Base-by-base conservation (phyloP, 2,888 invertebrate genomes). In the Siphonodentalium dalli region DNA sequence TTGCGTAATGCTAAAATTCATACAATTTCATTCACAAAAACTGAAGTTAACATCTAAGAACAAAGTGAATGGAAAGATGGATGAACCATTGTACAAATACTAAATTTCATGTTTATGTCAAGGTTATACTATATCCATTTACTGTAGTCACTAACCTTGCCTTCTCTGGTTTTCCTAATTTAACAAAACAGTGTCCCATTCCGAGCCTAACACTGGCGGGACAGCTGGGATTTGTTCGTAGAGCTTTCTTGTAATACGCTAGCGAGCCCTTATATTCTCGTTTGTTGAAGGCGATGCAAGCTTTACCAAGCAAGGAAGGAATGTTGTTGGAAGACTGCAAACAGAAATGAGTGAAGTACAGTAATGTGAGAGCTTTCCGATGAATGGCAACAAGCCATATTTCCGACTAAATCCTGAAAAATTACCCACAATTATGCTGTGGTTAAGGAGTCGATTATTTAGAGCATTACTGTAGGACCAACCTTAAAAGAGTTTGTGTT, bases 121-220 rank as follows among this genome's bases (percentile, higher is more conserved):
- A 37, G 18, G n/a, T 15, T 37, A 9, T 20, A 11, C n/a, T 1
- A 18, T 20, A 8, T 9, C 13, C 6, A 23, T 18, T 15, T 9
- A 37, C 15, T 18, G 13, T 48, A 24, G 39, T 28, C 8, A 41
- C 57, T 46, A 81, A 89, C 87, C 89, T 89, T 0, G 98, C 98
- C 83, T 98, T 99, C 24, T 97, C 97, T 57, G 90, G 90, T 78
- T 96, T 95, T 66, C 90, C 92, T 65, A 99, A 85, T 81, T 97
- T 97, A 85, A 97, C 90, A 77, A 97, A 98, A 83, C 99, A 99
- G 80, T 98, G 97, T 0, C 97, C 99, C 91, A 99, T 95, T 43
- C 98, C 99, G 49, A 99, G 86, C 40, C 99, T 86, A 21, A 99
- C 91, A 43, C 92, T 95, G 0, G 98, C 97, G 0, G 98, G 98